A percentile compares a stretch with the other conserved stretches of the same genome.
These are phyloP conservation scores for Littorina saxatilis DNA, from an alignment of 1,140 invertebrate species.

Conservation along the genomic window DNA sequence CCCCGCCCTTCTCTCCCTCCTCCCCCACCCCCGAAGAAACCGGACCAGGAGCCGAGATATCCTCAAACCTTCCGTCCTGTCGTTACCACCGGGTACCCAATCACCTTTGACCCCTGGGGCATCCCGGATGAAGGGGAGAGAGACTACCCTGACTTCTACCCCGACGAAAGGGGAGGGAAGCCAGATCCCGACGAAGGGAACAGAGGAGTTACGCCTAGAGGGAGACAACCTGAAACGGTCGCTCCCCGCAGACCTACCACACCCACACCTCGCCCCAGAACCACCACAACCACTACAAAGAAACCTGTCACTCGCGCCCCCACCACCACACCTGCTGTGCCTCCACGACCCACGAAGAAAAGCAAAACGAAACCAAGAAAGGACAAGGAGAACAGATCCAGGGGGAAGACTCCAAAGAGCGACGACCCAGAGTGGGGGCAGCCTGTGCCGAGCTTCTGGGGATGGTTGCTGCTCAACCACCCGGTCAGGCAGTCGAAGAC, in stretches of 20 bases:
- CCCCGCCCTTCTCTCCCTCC: not conserved
- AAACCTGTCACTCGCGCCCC: not conserved
- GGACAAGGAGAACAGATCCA: too few relatives aligned
- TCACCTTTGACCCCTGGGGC: not conserved
- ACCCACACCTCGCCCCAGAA: not conserved
- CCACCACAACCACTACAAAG: conserved; percentile 27
- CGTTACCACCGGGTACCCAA: not conserved
- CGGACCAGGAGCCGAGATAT: conserved; percentile 70
- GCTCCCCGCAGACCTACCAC: conserved; percentile 19
- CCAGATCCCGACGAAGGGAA: not conserved
- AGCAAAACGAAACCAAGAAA: too few relatives aligned
- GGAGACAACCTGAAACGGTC: conserved; percentile 14
- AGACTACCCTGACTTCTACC: not conserved
- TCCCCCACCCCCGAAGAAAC: conserved; percentile 76
- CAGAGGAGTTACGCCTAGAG: conserved; percentile 18
- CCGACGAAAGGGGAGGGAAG: not conserved
- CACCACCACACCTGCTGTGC: not conserved
- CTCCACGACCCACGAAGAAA: not conserved
- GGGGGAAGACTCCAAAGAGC: not conserved
- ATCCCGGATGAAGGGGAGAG: not conserved
- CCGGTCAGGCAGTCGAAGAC: not conserved
- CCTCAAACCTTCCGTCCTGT: not conserved
- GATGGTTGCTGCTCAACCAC: conserved; percentile 13
- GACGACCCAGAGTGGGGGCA: not conserved
- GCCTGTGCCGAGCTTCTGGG: conserved; percentile 16